phyloP scores from a whole-genome alignment of 53 echinoderm and acorn worm genomes.

The Crossaster papposus region DNA sequence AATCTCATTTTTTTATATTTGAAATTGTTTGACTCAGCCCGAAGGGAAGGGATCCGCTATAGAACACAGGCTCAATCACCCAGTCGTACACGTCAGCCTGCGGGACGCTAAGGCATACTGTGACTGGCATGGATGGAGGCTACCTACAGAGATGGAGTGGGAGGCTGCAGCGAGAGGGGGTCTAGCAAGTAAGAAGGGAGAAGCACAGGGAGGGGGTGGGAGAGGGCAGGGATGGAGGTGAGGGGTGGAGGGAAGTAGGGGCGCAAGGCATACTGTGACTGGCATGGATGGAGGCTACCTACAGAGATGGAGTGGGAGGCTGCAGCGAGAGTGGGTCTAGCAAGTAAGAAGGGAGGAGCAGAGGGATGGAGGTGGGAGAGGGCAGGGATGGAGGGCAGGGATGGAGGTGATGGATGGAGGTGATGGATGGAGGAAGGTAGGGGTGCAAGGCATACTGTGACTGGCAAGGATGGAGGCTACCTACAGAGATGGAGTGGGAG shows the following conservation, averaged over 20 bases:
- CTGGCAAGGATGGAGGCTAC: too few relatives aligned
- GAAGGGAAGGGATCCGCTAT: slow-evolving; percentile 86
- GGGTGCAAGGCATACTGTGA: too few relatives aligned
- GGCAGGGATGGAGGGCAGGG: background rate
- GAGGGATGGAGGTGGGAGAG: background rate
- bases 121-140: slow-evolving; percentile 89
- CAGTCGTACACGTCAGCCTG: slow-evolving; percentile 83
- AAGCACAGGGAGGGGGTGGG: background rate
- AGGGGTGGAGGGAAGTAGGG: background rate
- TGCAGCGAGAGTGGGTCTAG: too few relatives aligned
- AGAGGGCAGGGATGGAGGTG: background rate
- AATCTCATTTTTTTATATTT: background rate
- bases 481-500: too few relatives aligned
- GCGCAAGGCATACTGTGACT: background rate
- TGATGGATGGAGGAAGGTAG: background rate
- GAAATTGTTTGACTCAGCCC: slow-evolving; percentile 61
- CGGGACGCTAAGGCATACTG: slow-evolving; percentile 87
- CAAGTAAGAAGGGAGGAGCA: background rate
- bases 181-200: slow-evolving; percentile 64
- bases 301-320: too few relatives aligned
- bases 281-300: too few relatives aligned
- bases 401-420: too few relatives aligned
- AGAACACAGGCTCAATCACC: slow-evolving; percentile 70
- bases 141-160: slow-evolving; percentile 92
- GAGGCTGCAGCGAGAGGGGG: slow-evolving; percentile 90